Conservation (phyloP, 2,888 invertebrate species). For the Argynnis bischoffii region DNA sequence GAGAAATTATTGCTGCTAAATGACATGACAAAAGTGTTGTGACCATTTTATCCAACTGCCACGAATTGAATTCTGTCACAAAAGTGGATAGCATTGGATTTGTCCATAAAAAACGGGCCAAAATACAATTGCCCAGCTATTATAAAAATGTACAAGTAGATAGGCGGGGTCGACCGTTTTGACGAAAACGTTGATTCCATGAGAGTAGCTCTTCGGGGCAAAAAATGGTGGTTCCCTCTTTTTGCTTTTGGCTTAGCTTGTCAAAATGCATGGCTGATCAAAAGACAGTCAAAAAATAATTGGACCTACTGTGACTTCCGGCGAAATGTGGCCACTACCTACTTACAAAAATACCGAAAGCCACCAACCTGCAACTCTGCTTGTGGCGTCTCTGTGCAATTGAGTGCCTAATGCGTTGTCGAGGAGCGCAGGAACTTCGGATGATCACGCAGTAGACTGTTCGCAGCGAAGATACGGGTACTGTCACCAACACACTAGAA, state of each 20-base stretch:
- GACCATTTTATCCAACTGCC: constrained; percentile 34
- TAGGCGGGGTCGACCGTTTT: constrained; percentile 35
- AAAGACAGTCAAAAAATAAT: constrained; percentile 22
- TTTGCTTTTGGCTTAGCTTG: constrained; percentile 26
- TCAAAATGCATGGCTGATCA: constrained; percentile 25
- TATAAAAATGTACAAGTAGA: constrained; percentile 35
- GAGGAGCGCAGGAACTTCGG: not conserved
- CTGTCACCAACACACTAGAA: constrained; percentile 1
- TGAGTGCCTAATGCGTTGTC: not conserved
- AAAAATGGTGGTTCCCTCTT: constrained; percentile 27
- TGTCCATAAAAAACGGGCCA: not conserved
- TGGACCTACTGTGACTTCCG: constrained; percentile 26
- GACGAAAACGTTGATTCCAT: constrained; percentile 30
- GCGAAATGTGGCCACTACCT: constrained; percentile 20
- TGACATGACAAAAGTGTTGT: constrained; percentile 23
- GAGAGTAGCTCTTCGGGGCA: constrained; percentile 24
- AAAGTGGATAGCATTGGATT: constrained; percentile 35
- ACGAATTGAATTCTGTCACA: constrained; percentile 31
- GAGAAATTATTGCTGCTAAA: constrained; percentile 25
- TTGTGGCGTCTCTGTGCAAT: not conserved
- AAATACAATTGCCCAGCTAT: not conserved
- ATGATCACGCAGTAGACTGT: constrained; percentile 1
- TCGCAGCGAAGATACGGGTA: constrained; percentile 3
- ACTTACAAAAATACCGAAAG: constrained; percentile 18
- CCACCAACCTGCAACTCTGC: constrained; percentile 1